A percentile compares a stretch with the other conserved stretches of the same genome.
Conservation (phyloP, 2,797 vertebrate species). For the Macropodus opercularis region DNA sequence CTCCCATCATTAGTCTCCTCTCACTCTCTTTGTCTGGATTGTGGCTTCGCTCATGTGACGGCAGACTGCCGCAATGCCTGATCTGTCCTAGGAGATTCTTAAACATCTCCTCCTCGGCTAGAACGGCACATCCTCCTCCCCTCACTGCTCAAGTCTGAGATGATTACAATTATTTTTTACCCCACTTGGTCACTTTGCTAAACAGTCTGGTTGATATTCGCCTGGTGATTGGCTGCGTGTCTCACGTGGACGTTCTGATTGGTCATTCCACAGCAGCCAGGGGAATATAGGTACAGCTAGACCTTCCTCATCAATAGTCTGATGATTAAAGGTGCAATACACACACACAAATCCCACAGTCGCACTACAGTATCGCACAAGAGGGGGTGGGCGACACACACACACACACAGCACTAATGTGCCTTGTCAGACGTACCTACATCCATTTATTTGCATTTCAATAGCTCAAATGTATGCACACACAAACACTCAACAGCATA, state of each 20-base stretch:
- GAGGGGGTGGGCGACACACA: not conserved
- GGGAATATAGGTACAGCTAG: conserved; percentile 27
- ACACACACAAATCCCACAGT: conserved; percentile 26
- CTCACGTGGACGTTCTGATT: conserved; percentile 32
- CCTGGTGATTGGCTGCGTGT: conserved; percentile 48
- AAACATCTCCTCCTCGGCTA: conserved; percentile 66
- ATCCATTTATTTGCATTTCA: conserved; percentile 53
- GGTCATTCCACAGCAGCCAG: conserved; percentile 13
- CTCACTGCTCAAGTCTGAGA: conserved; percentile 40
- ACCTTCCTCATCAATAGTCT: conserved; percentile 51
- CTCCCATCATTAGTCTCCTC: conserved; percentile 40
- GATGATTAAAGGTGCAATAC: conserved; percentile 64
- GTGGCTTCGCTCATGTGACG: conserved; percentile 69
- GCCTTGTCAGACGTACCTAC: conserved; percentile 40
- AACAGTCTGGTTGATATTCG: conserved; percentile 57
- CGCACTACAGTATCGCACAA: conserved; percentile 24
- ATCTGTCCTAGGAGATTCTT: conserved; percentile 74
- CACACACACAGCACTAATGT: conserved; percentile 20
- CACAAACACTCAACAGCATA: conserved; percentile 36
- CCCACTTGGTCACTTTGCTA: conserved; percentile 49
- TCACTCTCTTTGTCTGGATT: conserved; percentile 74
- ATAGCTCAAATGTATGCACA: conserved; percentile 37
- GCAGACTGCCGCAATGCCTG: conserved; percentile 76
- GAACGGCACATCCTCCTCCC: conserved; percentile 14
- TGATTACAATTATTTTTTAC: conserved; percentile 56